Percentiles rank a stretch among this genome's conserved stretches.
Conservation (phyloP, 35 echinoderm and acorn worm species). For the Lytechinus variegatus region DNA sequence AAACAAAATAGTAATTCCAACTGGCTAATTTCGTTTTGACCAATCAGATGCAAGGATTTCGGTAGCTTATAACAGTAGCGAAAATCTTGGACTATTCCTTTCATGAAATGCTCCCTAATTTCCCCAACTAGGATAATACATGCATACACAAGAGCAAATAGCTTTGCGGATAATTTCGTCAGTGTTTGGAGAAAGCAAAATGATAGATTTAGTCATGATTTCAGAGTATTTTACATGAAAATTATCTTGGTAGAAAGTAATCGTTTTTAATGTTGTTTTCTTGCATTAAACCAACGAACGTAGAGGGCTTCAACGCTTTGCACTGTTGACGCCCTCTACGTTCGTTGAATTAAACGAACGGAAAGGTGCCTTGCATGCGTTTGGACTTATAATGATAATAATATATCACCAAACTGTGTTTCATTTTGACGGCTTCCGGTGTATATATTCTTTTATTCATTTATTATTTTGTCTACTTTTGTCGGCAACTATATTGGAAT, state of each 20-base stretch:
- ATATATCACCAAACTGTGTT: conserved; percentile 33
- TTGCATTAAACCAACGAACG: neutral
- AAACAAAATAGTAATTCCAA: too few relatives aligned
- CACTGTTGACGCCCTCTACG: too few relatives aligned
- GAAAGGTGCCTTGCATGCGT: conserved; percentile 46
- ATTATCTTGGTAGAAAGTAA: neutral
- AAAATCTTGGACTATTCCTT: too few relatives aligned
- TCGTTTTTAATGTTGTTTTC: neutral
- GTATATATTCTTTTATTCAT: conserved; percentile 40
- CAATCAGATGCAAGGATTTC: too few relatives aligned
- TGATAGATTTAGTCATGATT: neutral
- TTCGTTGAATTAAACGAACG: neutral
- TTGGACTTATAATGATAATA: conserved; percentile 31
- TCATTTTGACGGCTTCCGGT: conserved; percentile 47
- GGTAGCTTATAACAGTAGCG: too few relatives aligned
- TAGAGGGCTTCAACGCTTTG: too few relatives aligned
- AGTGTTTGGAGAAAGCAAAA: neutral
- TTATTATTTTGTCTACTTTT: neutral
- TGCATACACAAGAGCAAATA: neutral
- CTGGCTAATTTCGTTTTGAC: too few relatives aligned
- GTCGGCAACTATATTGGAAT: neutral
- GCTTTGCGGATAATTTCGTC: neutral
- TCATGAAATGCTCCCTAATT: neutral
- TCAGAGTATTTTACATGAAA: neutral
- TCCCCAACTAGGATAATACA: neutral